A percentile compares a stretch with the other conserved stretches of the same genome.
These are phyloP conservation scores for Archocentrus centrarchus DNA, from an alignment of 2,113 vertebrate species.

Conservation along the genomic window DNA sequence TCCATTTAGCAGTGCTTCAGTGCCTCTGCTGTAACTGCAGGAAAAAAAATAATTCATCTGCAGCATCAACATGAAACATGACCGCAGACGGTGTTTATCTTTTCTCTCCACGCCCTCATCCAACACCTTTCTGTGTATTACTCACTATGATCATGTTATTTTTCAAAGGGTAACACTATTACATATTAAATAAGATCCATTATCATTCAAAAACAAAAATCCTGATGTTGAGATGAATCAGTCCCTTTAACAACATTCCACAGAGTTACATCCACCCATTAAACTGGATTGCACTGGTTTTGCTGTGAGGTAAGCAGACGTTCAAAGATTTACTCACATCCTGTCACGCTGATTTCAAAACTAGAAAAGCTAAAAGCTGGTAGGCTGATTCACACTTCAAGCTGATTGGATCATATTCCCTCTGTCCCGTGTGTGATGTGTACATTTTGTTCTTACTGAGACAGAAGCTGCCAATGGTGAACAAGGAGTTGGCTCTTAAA, in stretches of 20 bases:
- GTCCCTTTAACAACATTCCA: background rate
- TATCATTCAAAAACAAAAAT: background rate
- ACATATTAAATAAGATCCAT: background rate
- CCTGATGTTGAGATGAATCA: background rate
- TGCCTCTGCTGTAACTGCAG: background rate
- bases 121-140: background rate
- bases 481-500: conserved; percentile 95
- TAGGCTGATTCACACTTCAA: background rate
- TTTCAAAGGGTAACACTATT: background rate
- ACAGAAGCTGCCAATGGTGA: conserved; percentile 95
- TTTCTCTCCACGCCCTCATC: background rate
- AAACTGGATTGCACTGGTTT: background rate
- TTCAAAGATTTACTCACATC: background rate
- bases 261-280: background rate
- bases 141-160: background rate
- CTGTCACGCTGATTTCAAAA: background rate
- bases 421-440: background rate
- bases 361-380: background rate
- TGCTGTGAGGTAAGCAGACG: background rate
- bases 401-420: background rate
- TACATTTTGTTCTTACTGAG: conserved; percentile 2
- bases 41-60: background rate
- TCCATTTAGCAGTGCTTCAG: background rate
- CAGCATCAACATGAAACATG: background rate
- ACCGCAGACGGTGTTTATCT: background rate